A percentile compares a stretch with the other conserved stretches of the same genome.
Conservation (phyloP, 1,140 invertebrate genomes). For the Drosophila nigrodunni region DNA sequence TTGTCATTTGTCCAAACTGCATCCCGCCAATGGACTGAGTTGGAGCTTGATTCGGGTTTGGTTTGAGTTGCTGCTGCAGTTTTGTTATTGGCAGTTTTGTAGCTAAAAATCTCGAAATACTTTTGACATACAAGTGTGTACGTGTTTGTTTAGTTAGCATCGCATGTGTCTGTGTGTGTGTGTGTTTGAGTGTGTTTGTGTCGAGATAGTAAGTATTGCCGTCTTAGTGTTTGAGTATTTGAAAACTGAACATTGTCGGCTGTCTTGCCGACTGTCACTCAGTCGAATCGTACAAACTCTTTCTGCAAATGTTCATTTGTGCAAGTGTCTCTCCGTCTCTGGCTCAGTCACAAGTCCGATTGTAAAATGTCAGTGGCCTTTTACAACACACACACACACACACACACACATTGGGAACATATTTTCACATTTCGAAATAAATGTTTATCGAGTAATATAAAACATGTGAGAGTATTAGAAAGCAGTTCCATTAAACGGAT, state of each 20-base stretch:
- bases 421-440: constrained; percentile 25
- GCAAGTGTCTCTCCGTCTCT: constrained; percentile 59
- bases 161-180: constrained; percentile 31
- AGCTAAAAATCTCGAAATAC: constrained; percentile 77
- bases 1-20: constrained; percentile 77
- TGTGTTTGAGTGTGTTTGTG: constrained; percentile 37
- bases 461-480: constrained; percentile 12
- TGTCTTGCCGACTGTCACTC: constrained; percentile 80
- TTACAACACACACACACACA: constrained; percentile 25
- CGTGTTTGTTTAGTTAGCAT: constrained; percentile 70
- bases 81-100: constrained; percentile 79
- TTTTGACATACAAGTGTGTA: constrained; percentile 74
- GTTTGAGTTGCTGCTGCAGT: constrained; percentile 13
- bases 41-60: background rate
- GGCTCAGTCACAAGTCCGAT: constrained; percentile 48
- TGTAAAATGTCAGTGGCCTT: constrained; percentile 47
- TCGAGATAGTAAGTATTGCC: constrained; percentile 55
- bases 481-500: constrained; percentile 42
- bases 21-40: constrained; percentile 61
- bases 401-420: background rate
- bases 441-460: constrained; percentile 34
- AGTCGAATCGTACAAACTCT: constrained; percentile 44
- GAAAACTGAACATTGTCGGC: constrained; percentile 80
- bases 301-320: constrained; percentile 76
- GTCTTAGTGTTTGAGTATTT: constrained; percentile 77